These are phyloP conservation scores for Azemiops feae DNA, from an alignment of 2,113 vertebrate genomes.

Conservation along the genomic window DNA sequence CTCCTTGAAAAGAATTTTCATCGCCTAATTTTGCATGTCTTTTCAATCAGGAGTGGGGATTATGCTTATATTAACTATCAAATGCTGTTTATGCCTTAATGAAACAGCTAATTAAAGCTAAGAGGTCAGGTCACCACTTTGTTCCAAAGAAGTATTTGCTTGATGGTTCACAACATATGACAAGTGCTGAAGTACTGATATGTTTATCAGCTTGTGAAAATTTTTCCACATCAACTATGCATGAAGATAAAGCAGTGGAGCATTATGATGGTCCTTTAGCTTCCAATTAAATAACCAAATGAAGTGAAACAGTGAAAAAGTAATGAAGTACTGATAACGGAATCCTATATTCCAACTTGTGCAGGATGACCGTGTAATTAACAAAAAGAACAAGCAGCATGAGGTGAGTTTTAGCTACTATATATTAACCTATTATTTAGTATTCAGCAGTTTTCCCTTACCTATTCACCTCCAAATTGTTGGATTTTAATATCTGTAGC, in stretches of 20 bases:
- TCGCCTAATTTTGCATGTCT: background rate
- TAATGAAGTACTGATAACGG: background rate
- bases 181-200: background rate
- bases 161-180: background rate
- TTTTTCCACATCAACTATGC: background rate
- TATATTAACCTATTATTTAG: background rate
- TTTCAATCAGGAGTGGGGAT: background rate
- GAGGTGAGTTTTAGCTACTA: background rate
- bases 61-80: background rate
- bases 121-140: background rate
- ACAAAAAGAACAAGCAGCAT: background rate
- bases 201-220: background rate
- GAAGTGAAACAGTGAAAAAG: background rate
- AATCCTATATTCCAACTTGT: background rate
- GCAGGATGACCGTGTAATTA: background rate
- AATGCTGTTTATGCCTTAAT: background rate
- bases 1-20: background rate
- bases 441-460: background rate
- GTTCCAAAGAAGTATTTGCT: background rate
- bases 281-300: background rate
- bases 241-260: background rate
- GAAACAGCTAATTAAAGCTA: background rate
- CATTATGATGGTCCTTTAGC: background rate
- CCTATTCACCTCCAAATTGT: background rate
- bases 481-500: background rate